Base-by-base conservation (phyloP, 2,113 vertebrate genomes). In the Etia nguti region DNA sequence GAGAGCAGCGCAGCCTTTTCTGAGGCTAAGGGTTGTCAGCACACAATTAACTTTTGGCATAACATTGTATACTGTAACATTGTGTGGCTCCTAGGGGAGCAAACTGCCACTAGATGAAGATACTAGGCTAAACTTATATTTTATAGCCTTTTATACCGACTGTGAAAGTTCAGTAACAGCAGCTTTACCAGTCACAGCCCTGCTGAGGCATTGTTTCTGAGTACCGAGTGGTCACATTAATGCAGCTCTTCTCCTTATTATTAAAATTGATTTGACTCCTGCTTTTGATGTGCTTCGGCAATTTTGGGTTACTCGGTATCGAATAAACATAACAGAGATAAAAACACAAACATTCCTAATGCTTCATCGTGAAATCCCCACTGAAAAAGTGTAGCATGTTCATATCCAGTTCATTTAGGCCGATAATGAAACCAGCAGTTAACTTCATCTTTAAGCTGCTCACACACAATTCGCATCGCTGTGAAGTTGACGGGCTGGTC, bases 31-130 rank as follows among this genome's bases (percentile, higher is more conserved):
- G 91, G 57, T 88, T 90, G 92, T 93, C 91, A 90, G 91, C 77
- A 87, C 91, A 88, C 91, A 94, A 92, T 95, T 94, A 94, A 91
- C 91, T 90, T 92, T 92, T 92, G 89, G 94, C 90, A 89, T 90
- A 86, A 88, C 86, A 82, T 84, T 85, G 65, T 88, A 86, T 59
- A 88, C 91, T 79, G 83, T 86, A 87, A 84, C 57, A 65, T 80
- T 80, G 86, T 86, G 88, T 88, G 87, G 86, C 85, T 90, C 94
- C 81, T 89, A 24, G 3, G 91, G 94, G 91, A 91, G 65, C 83
- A 46, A 43, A 50, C 89, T 90, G 91, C 90, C 80, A 86, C 82
- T 79, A 90, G 81, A 85, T 90, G 81, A 87, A 86, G 89, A 88
- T 85, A 84, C 81, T 55, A 34, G 75, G 57, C 81, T 84, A 22